phyloP scores from a whole-genome alignment of 2,113 vertebrate genomes.

The Ctenodactylus gundi region DNA sequence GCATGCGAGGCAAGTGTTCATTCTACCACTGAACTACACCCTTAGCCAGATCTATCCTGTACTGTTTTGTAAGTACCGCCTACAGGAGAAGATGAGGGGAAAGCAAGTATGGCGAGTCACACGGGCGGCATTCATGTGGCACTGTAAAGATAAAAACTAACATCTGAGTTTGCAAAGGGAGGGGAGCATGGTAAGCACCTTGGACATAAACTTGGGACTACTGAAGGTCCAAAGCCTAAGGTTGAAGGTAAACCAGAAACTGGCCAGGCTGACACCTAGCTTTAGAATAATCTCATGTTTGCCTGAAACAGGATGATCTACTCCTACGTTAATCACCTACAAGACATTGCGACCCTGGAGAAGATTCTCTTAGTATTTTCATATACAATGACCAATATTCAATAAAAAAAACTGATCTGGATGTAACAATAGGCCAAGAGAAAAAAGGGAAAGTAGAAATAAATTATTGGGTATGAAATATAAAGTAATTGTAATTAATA shows the following conservation, averaged over 20 bases:
- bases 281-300: background rate
- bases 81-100: background rate
- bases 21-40: background rate
- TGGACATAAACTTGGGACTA: background rate
- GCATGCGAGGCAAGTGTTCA: background rate
- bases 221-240: background rate
- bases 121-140: background rate
- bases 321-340: background rate
- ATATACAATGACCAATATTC: background rate
- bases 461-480: background rate
- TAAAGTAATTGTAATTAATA: slow-evolving; percentile 3
- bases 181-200: background rate
- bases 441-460: background rate
- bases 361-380: background rate
- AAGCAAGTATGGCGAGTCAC: background rate
- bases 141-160: background rate
- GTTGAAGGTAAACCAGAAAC: background rate
- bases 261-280: background rate
- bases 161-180: background rate
- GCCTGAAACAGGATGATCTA: background rate
- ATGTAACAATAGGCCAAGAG: background rate
- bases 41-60: too few relatives aligned
- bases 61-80: background rate
- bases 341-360: background rate
- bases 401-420: background rate